phyloP scores from a whole-genome alignment of 2,888 invertebrate species.

The Masnerella sp. region DNA sequence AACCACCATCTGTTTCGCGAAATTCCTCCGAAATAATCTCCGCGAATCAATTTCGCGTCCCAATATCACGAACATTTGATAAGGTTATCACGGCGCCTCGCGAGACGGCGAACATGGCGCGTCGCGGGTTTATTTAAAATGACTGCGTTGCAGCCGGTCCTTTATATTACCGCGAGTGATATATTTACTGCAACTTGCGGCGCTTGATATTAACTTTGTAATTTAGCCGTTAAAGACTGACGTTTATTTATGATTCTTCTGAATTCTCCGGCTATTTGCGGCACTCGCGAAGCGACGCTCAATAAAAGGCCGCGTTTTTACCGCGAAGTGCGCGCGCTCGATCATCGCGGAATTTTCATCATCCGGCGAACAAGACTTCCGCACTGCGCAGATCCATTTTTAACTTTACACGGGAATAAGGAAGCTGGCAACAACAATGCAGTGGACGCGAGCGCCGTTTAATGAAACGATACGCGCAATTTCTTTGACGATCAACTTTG shows the following conservation, averaged over 20 bases:
- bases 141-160: slow-evolving; percentile 16
- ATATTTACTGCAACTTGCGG: slow-evolving; percentile 35
- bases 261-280: slow-evolving; percentile 22
- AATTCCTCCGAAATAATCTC: too few relatives aligned
- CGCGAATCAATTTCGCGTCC: not conserved
- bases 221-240: slow-evolving; percentile 25
- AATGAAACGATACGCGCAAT: too few relatives aligned
- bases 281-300: slow-evolving; percentile 13
- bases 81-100: slow-evolving; percentile 28
- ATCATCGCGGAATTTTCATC: not conserved
- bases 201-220: slow-evolving; percentile 42
- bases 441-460: too few relatives aligned
- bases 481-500: too few relatives aligned
- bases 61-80: slow-evolving; percentile 13
- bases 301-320: not conserved
- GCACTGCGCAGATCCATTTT: too few relatives aligned
- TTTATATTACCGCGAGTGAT: slow-evolving; percentile 40
- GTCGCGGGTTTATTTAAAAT: slow-evolving; percentile 39
- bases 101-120: slow-evolving; percentile 24
- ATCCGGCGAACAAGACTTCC: too few relatives aligned
- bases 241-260: slow-evolving; percentile 33
- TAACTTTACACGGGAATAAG: too few relatives aligned
- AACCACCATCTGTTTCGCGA: too few relatives aligned
- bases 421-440: too few relatives aligned
- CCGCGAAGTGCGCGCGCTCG: not conserved